phyloP scores from a whole-genome alignment of 2,113 vertebrate species.

The Petaurus breviceps region DNA sequence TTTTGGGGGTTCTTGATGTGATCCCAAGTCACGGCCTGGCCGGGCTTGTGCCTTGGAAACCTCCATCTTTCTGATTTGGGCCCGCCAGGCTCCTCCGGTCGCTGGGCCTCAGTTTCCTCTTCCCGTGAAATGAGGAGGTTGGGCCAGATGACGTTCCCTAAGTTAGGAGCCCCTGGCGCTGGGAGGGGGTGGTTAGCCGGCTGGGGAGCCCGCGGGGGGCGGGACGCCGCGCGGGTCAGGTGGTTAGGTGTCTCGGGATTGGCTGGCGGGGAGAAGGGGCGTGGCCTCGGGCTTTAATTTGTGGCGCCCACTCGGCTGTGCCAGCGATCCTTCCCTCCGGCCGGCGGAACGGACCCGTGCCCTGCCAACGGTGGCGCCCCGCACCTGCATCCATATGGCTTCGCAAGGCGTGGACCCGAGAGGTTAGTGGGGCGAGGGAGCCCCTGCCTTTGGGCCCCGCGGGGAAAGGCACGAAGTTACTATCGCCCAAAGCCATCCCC shows the following conservation, averaged over 20 bases:
- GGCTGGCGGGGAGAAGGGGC: background rate
- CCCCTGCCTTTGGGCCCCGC: too few relatives aligned
- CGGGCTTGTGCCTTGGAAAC: background rate
- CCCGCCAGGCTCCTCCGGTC: background rate
- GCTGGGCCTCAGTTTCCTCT: background rate
- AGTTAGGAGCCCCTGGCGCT: background rate
- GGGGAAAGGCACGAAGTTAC: too few relatives aligned
- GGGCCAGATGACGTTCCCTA: too few relatives aligned
- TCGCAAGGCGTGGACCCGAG: background rate
- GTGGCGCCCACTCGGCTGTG: background rate
- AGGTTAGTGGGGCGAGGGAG: background rate
- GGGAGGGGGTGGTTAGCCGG: background rate
- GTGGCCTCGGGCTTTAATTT: background rate
- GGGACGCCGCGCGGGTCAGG: too few relatives aligned
- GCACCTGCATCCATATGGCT: background rate
- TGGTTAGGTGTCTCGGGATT: background rate
- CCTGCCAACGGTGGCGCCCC: fast-evolving
- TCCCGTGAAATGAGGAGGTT: background rate
- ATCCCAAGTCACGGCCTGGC: too few relatives aligned
- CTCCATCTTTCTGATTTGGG: background rate
- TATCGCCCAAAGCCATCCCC: background rate
- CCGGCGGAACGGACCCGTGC: fast-evolving
- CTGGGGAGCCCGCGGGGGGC: too few relatives aligned
- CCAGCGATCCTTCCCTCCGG: background rate
- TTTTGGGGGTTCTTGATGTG: too few relatives aligned